Conservation (phyloP, 1,140 invertebrate species). For the Drosophila tropicalis region DNA sequence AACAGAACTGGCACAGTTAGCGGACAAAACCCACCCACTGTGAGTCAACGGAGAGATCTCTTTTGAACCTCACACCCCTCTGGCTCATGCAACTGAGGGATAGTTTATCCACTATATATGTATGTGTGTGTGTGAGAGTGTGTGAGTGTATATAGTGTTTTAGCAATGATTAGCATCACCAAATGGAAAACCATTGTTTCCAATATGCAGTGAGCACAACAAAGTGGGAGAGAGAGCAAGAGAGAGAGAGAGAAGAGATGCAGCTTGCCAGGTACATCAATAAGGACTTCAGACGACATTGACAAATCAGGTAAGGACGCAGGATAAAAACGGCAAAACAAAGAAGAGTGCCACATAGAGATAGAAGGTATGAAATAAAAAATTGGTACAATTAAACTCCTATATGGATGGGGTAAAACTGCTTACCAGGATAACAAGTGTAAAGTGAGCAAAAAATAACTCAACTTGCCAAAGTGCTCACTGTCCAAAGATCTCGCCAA, state of each 20-base stretch:
- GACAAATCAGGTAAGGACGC: constrained; percentile 71
- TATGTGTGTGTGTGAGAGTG: no score
- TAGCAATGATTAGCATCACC: constrained; percentile 78
- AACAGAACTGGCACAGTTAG: constrained; percentile 59
- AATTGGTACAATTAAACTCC: constrained; percentile 56
- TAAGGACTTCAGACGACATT: constrained; percentile 47
- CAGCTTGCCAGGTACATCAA: constrained; percentile 48
- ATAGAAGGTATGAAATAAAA: not conserved
- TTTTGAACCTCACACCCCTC: constrained; percentile 37
- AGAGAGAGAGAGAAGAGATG: not conserved
- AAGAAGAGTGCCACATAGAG: constrained; percentile 10
- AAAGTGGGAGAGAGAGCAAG: not conserved
- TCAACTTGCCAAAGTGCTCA: constrained; percentile 38
- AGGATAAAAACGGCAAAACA: constrained; percentile 21
- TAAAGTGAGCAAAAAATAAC: constrained; percentile 7
- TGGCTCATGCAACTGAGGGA: constrained; percentile 46
- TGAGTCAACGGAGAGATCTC: constrained; percentile 24
- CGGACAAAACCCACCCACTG: constrained; percentile 65
- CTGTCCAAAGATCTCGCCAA: constrained; percentile 40
- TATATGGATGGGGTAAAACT: constrained; percentile 4
- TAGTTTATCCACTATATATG: constrained; percentile 56
- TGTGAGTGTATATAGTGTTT: constrained; percentile 53
- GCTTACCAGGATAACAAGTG: constrained; percentile 16
- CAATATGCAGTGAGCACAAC: constrained; percentile 62
- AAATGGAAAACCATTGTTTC: constrained; percentile 72